Percentiles rank a stretch among this genome's conserved stretches.
Evolutionary conservation across 2,113 vertebrate species (phyloP).

Genomic region (Todiramphus chloris): DNA sequence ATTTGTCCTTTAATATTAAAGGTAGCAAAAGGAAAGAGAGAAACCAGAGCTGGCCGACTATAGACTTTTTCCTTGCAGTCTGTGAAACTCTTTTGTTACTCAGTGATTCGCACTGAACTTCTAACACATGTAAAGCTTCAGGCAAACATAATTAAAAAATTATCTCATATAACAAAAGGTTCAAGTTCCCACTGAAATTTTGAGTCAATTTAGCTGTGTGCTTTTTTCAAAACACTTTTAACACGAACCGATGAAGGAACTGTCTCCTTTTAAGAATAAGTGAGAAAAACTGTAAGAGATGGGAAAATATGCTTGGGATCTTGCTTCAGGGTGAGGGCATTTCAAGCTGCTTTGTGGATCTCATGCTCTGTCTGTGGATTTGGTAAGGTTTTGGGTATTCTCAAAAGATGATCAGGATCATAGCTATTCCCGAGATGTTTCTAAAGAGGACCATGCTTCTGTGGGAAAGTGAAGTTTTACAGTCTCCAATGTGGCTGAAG

Average conservation of each 20-base stretch:
- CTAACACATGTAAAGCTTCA: constrained; percentile 2
- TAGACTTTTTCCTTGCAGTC: not conserved
- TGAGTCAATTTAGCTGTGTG: constrained; percentile 1
- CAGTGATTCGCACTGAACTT: not conserved
- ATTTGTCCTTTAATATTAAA: not conserved
- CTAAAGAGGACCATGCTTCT: not conserved
- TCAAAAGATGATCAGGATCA: not conserved
- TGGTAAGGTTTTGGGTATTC: not conserved
- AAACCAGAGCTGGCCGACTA: not conserved
- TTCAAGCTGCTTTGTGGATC: not conserved
- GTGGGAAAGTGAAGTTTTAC: not conserved
- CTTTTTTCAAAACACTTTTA: constrained; percentile 18
- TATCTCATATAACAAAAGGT: constrained; percentile 14
- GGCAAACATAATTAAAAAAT: constrained; percentile 45
- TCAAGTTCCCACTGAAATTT: constrained; percentile 25
- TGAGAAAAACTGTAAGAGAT: not conserved
- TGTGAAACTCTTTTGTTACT: not conserved
- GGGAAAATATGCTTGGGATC: not conserved
- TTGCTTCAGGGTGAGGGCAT: not conserved
- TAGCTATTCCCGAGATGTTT: not conserved
- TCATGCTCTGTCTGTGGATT: not conserved
- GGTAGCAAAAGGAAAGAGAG: not conserved
- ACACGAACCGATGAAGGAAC: not conserved
- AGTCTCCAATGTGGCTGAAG: not conserved
- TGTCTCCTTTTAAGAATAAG: not conserved